These are phyloP conservation scores for Mesorhabditis spiculigera DNA, from an alignment of 2,888 invertebrate genomes.

Conservation along the genomic window DNA sequence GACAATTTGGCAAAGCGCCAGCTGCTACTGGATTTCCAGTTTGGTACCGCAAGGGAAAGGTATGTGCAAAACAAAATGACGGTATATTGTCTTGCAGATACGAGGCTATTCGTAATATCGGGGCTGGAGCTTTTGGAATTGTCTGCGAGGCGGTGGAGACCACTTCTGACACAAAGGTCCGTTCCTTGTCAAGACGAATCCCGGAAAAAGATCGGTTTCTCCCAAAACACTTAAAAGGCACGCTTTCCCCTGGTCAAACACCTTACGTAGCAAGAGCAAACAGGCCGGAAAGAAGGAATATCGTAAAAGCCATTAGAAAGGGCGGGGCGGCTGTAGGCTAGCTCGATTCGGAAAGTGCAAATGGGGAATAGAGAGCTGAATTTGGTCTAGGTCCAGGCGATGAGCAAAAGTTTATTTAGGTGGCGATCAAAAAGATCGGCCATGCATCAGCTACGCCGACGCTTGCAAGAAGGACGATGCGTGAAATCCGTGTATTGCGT, in stretches of 20 bases:
- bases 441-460: slow-evolving; percentile 56
- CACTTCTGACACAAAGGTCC: slow-evolving; percentile 28
- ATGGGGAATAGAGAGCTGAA: too few species aligned
- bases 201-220: background rate
- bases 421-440: slow-evolving; percentile 54
- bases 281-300: background rate
- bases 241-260: too few species aligned
- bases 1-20: slow-evolving; percentile 51
- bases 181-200: slow-evolving; percentile 9
- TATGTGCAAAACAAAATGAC: slow-evolving; percentile 17
- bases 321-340: too few species aligned
- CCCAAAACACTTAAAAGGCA: too few species aligned
- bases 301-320: too few species aligned
- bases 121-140: slow-evolving; percentile 54
- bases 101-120: slow-evolving; percentile 46
- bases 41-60: slow-evolving; percentile 36
- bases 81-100: too few species aligned
- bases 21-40: slow-evolving; percentile 49
- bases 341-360: too few species aligned
- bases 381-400: too few species aligned
- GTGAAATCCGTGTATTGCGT: slow-evolving; percentile 52
- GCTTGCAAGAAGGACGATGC: slow-evolving; percentile 47
- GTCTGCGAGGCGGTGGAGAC: slow-evolving; percentile 50
- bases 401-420: slow-evolving; percentile 18
- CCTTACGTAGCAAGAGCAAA: too few species aligned